phyloP scores from a whole-genome alignment of 2,888 invertebrate genomes.

The Lepidocyrtinus sp. region DNA sequence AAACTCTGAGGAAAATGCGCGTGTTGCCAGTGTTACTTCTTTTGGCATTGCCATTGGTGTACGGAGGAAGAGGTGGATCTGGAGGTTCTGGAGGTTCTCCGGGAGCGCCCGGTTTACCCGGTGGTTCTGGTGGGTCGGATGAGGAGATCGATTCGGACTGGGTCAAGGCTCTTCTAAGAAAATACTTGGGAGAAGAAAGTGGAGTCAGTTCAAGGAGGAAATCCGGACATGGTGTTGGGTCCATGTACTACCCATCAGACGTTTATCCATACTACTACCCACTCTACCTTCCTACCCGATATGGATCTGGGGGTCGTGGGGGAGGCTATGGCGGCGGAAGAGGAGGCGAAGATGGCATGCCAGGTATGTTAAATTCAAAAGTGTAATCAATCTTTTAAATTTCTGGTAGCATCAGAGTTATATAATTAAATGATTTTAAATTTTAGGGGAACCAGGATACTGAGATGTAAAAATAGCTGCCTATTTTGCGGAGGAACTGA shows the following conservation, averaged over 20 bases:
- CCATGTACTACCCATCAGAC: neutral
- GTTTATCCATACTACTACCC: neutral
- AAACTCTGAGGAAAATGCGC: too few relatives aligned
- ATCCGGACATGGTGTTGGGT: neutral
- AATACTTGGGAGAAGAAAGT: neutral
- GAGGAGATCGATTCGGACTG: neutral
- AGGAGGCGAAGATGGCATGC: neutral
- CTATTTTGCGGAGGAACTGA: neutral
- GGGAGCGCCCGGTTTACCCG: neutral
- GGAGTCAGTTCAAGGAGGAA: neutral
- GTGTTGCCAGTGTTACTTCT: too few relatives aligned
- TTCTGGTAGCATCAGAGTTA: neutral
- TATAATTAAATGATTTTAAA: neutral
- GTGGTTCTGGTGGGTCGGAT: neutral
- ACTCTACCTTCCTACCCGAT: neutral
- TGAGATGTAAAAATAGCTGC: neutral
- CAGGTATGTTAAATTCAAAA: neutral
- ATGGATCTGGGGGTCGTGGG: neutral
- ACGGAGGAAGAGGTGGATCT: neutral
- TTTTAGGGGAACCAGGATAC: neutral
- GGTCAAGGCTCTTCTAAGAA: neutral
- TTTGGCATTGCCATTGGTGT: neutral
- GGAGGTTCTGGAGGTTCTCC: neutral
- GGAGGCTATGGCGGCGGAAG: neutral
- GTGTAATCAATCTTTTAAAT: neutral